Evolutionary conservation across 1,140 invertebrate genomes (phyloP), one percentile per base, ranked within the genome.

Genomic region (Phthorimaea operculella): DNA sequence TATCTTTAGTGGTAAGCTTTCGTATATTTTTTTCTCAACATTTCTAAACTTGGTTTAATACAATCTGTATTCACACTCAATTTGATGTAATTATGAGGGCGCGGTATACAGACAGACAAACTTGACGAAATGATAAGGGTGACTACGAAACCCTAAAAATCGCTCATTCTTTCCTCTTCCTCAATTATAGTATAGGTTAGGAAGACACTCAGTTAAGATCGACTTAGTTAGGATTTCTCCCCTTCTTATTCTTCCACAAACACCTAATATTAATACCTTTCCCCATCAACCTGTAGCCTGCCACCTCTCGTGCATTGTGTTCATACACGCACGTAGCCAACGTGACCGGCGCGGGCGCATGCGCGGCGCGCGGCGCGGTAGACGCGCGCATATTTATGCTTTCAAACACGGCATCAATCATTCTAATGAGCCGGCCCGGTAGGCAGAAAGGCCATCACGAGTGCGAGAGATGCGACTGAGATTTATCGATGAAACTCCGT

Each of bases 351-450:
- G 21, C 21, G 21, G 21, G 21, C 21, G 21, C 74, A 72, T 76
- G 74, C 74, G 68, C 51, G 52, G 57, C 53, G 63, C 64, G 62
- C 68, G 68, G 66, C 57, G 52, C 63, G 62, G 49, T 76, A 62
- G 63, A 64, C 36, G 36, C 70, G 65, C 74, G 66, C 68, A 73
- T 77, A 79, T 76, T 80, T 82, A 77, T 80, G 68, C 74, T 72
- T 70, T 68, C 70, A 77, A 75, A 78, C 72, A 73, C 60, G 62
- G 68, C 70, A 83, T 83, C 80, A 77, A 83, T 83, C 80, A 83
- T 81, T 77, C 76, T 83, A 81, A 83, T 83, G 79, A 83, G 75
- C 68, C 63, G 9, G 54, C 66, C 57, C 66, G 58, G 75, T 74
- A 71, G 64, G 68, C 63, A 60, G 68, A 62, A 57, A 62, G 54